Evolutionary conservation across 2,797 vertebrate species (phyloP).

Genomic region (Malacoraja senta): DNA sequence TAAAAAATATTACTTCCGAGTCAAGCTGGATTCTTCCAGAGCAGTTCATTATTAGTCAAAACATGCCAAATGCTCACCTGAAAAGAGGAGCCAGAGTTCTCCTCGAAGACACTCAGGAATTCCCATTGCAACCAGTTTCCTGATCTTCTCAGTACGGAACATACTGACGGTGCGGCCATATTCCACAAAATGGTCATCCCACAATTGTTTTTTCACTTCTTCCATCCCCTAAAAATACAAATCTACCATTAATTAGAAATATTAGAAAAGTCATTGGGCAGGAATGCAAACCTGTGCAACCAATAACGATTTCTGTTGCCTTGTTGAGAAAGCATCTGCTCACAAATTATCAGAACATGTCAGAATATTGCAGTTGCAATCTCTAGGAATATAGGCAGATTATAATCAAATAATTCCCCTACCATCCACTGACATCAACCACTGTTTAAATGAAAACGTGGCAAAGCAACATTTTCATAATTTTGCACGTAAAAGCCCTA

Average conservation of each 20-base stretch:
- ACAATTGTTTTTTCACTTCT: constrained; percentile 70
- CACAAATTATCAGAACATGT: neutral
- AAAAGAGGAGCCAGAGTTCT: constrained; percentile 85
- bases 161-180: constrained; percentile 86
- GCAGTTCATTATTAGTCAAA: neutral
- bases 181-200: constrained; percentile 81
- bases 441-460: neutral
- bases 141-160: constrained; percentile 87
- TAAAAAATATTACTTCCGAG: neutral
- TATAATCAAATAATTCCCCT: neutral
- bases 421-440: neutral
- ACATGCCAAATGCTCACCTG: constrained; percentile 59
- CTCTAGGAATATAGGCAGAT: neutral
- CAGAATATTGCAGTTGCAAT: neutral
- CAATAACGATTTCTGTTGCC: neutral
- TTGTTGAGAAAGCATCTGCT: neutral
- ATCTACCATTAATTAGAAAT: constrained; percentile 13
- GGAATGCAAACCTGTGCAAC: neutral
- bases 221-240: constrained; percentile 64
- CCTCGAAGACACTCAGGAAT: constrained; percentile 84
- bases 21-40: neutral
- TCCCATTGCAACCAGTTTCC: constrained; percentile 82
- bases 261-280: neutral
- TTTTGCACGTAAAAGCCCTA: neutral
- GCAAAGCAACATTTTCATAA: neutral